phyloP scores from a whole-genome alignment of 2,113 vertebrate genomes.

The Sphaerodactylus townsendi region DNA sequence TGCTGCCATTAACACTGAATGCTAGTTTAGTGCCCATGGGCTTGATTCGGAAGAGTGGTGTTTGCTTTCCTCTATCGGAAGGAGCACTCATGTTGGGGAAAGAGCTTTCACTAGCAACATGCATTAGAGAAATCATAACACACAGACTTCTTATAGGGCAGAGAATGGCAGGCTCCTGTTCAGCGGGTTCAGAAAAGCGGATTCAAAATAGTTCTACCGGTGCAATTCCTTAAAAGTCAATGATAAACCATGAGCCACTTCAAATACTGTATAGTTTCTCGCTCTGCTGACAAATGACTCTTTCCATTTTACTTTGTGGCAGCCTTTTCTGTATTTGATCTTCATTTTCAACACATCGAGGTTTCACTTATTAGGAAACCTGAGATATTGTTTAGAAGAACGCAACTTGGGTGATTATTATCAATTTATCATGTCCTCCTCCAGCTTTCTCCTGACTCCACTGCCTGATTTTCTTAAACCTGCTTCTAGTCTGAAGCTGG shows the following conservation, averaged over 20 bases:
- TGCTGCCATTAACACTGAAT: too few species aligned
- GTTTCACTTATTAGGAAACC: neutral
- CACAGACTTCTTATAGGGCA: too few species aligned
- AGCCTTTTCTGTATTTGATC: neutral
- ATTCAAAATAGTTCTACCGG: too few species aligned
- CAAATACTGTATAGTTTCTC: neutral
- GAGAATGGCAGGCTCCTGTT: too few species aligned
- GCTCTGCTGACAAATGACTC: neutral
- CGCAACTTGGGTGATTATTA: neutral
- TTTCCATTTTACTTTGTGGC: neutral
- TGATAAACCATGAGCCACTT: neutral
- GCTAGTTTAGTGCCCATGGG: too few species aligned
- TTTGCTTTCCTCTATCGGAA: too few species aligned
- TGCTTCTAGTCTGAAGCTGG: slow-evolving; percentile 21
- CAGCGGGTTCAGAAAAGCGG: too few species aligned
- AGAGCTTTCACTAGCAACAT: too few species aligned
- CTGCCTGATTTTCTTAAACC: slow-evolving; percentile 25
- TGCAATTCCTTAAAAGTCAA: neutral
- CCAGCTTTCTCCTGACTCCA: slow-evolving; percentile 20
- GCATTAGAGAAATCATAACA: too few species aligned
- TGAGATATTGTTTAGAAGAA: neutral
- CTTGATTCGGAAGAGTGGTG: too few species aligned
- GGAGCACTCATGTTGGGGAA: too few species aligned
- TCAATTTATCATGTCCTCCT: neutral
- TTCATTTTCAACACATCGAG: neutral